Evolutionary conservation across 2,888 invertebrate genomes (phyloP).

Genomic region (Metopia argyrocephala): DNA sequence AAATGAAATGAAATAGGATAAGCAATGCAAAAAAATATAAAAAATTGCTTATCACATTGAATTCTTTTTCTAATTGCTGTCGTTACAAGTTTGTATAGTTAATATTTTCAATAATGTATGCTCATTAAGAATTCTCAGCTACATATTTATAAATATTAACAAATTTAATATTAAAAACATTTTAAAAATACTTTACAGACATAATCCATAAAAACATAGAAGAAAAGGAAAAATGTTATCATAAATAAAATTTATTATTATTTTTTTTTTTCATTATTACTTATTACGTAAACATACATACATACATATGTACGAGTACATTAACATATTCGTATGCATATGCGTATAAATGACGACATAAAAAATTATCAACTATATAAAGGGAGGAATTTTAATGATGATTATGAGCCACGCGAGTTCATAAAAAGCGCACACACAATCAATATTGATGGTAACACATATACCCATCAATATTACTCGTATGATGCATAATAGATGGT

Average conservation of each 20-base stretch:
- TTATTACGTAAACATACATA: conserved; percentile 41
- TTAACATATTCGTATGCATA: conserved; percentile 12
- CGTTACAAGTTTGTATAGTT: background rate
- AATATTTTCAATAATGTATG: background rate
- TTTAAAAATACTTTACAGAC: background rate
- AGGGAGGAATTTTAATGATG: conserved; percentile 57
- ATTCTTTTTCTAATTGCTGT: too few relatives aligned
- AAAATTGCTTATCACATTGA: too few relatives aligned
- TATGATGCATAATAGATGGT: background rate
- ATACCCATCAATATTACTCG: background rate
- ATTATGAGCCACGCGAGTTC: conserved; percentile 55
- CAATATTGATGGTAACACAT: conserved; percentile 26
- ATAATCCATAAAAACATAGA: background rate
- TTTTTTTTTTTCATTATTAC: conserved; percentile 47
- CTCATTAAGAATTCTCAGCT: background rate
- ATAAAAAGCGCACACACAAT: conserved; percentile 44
- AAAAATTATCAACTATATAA: conserved; percentile 34
- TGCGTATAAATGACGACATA: conserved; percentile 13
- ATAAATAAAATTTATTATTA: conserved; percentile 43
- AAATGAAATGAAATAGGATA: too few relatives aligned
- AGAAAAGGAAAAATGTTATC: conserved; percentile 38
- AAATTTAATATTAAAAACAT: conserved; percentile 11
- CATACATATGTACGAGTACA: too few relatives aligned
- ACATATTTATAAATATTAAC: conserved; percentile 10
- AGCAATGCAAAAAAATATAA: too few relatives aligned